Evolutionary conservation across 2,888 invertebrate genomes (phyloP), one percentile per base, ranked within the genome.

Genomic region (Euplexia lucipara): DNA sequence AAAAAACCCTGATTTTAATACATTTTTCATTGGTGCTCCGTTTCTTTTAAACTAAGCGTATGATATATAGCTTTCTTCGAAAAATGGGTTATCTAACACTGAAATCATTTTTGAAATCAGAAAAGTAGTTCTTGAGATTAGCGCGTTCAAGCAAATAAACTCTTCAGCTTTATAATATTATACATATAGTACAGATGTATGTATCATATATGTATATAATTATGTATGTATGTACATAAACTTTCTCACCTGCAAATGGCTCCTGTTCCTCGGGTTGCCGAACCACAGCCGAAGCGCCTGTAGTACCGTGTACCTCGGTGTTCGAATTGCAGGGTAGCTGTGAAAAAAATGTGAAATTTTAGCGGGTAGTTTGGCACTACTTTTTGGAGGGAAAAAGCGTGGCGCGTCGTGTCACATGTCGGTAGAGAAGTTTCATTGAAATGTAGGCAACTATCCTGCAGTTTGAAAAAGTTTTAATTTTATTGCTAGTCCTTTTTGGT

Each of bases 241-340:
- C 35, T 8, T 51, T 59, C 85, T 83, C 72, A 95, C 95, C 92
- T 96, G 95, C 79, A 96, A 93, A 88, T 96, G 96, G 85, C 95
- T 94, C 78, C 96, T 93, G 83, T 97, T 97, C 63, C 96, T 91
- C 0, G 97, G 97, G 87, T 96, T 96, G 41, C 96, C 95, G 78
- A 96, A 95, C 97, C 97, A 97, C 78, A 97, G 89, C 49, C 96
- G 91, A 22, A 97, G 89, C 22, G 97, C 96, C 84, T 97, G 96
- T 48, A 96, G 94, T 53, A 96, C 91, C 0, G 96, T 95, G 88
- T 96, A 96, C 57, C 96, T 92, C 53, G 96, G 96, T 42, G 95
- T 94, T 16, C 95, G 91, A 65, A 94, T 93, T 7, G 96, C 96
- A 61, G 96, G 96, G 82, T 96, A 97, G 77, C 96, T 96, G 90